A percentile compares a stretch with the other conserved stretches of the same genome.
phyloP scores from a whole-genome alignment of 1,140 invertebrate species.

The Drosophila quadrilineata region DNA sequence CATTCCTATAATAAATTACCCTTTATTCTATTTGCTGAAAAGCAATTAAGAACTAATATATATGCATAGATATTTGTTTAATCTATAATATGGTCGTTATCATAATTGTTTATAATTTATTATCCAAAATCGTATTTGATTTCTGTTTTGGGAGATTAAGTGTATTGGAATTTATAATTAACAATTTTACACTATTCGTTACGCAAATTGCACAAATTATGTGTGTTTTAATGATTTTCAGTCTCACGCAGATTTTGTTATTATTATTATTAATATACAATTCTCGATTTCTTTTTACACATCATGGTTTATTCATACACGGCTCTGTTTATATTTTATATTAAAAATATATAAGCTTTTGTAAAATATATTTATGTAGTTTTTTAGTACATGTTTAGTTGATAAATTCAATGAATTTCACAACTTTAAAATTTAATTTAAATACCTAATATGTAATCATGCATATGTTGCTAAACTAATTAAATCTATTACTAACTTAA shows the following conservation, averaged over 20 bases:
- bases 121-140: conserved; percentile 39
- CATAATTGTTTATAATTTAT: conserved; percentile 12
- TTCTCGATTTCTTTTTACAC: conserved; percentile 35
- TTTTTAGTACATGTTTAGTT: conserved; percentile 67
- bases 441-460: conserved; percentile 62
- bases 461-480: conserved; percentile 53
- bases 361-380: conserved; percentile 54
- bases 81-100: conserved; percentile 15
- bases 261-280: conserved; percentile 13
- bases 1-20: too few species aligned
- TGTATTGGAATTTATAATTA: conserved; percentile 23
- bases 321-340: conserved; percentile 32
- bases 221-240: conserved; percentile 44
- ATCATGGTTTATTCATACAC: conserved; percentile 25
- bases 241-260: conserved; percentile 69
- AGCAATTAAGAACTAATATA: too few species aligned
- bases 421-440: conserved; percentile 66
- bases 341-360: conserved; percentile 71
- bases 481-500: conserved; percentile 64
- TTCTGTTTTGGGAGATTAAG: conserved; percentile 47
- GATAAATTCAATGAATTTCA: conserved; percentile 75
- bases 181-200: conserved; percentile 38
- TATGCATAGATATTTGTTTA: conserved; percentile 22
- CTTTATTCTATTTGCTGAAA: too few species aligned
- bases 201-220: conserved; percentile 43